A percentile compares a stretch with the other conserved stretches of the same genome.
Evolutionary conservation across 2,888 invertebrate species (phyloP).

Genomic region (Drosophila vallismaia): DNA sequence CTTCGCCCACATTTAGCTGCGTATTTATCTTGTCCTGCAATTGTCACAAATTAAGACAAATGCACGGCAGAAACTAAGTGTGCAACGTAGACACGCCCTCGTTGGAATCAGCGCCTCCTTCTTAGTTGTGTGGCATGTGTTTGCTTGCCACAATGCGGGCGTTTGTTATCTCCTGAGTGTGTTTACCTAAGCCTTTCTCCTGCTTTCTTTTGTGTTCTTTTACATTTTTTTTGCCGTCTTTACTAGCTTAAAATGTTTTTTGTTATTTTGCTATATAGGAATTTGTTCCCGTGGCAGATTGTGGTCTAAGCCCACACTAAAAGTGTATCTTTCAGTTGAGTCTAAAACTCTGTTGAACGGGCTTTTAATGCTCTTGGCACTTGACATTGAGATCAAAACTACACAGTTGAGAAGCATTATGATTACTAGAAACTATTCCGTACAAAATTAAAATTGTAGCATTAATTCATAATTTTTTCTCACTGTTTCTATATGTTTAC

Average conservation of each 20-base stretch:
- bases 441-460: background rate
- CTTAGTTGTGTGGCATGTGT: conserved; percentile 14
- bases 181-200: conserved; percentile 64
- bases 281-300: conserved; percentile 25
- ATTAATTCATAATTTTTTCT: background rate
- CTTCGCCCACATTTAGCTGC: conserved; percentile 21
- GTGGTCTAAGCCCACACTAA: conserved; percentile 34
- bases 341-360: conserved; percentile 14
- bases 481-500: background rate
- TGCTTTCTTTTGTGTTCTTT: conserved; percentile 18
- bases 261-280: conserved; percentile 12
- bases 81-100: conserved; percentile 15
- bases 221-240: background rate
- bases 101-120: background rate
- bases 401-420: background rate
- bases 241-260: background rate
- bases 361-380: conserved; percentile 28
- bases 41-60: conserved; percentile 78
- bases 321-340: conserved; percentile 31
- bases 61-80: conserved; percentile 56
- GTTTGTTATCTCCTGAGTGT: conserved; percentile 58
- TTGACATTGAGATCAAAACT: conserved; percentile 65
- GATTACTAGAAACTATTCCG: background rate
- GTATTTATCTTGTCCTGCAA: conserved; percentile 59
- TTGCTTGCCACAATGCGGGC: conserved; percentile 39